These are phyloP conservation scores for Calonectris borealis DNA, from an alignment of 2,113 vertebrate species.

Conservation along the genomic window DNA sequence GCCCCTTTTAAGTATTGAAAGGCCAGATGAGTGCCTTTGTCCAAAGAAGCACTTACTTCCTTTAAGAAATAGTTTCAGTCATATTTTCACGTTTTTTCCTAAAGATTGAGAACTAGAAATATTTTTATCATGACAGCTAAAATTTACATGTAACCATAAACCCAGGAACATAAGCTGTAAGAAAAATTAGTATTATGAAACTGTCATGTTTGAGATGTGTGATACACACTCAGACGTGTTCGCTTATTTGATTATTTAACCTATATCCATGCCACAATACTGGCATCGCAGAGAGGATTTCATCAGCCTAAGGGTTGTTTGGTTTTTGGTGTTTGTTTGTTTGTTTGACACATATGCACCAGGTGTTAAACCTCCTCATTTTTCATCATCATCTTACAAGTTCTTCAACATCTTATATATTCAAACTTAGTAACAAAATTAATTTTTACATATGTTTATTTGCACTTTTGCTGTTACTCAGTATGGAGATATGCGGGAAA, in stretches of 20 bases:
- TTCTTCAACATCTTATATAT: not conserved
- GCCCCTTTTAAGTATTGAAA: not conserved
- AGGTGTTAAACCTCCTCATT: not conserved
- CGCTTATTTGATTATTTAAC: not conserved
- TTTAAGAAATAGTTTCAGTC: not conserved
- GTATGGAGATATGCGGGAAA: not conserved
- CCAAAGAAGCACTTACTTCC: not conserved
- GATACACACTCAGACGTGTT: not conserved
- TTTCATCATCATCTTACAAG: not conserved
- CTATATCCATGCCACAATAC: not conserved
- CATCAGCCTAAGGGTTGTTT: not conserved
- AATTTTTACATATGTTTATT: not conserved
- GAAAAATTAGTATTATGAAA: not conserved
- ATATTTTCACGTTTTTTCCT: not conserved
- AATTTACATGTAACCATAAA: not conserved
- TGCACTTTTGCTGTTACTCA: not conserved
- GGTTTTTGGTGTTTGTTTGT: not conserved
- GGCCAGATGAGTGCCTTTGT: not conserved
- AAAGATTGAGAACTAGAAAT: not conserved
- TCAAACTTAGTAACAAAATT: accelerated
- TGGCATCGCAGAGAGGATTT: not conserved
- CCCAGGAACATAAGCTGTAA: not conserved
- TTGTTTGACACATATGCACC: not conserved
- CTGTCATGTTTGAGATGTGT: not conserved
- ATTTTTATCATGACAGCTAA: not conserved